A percentile compares a stretch with the other conserved stretches of the same genome.
These are phyloP conservation scores for Pseudochirops corinnae DNA, from an alignment of 2,797 vertebrate species.

Conservation along the genomic window DNA sequence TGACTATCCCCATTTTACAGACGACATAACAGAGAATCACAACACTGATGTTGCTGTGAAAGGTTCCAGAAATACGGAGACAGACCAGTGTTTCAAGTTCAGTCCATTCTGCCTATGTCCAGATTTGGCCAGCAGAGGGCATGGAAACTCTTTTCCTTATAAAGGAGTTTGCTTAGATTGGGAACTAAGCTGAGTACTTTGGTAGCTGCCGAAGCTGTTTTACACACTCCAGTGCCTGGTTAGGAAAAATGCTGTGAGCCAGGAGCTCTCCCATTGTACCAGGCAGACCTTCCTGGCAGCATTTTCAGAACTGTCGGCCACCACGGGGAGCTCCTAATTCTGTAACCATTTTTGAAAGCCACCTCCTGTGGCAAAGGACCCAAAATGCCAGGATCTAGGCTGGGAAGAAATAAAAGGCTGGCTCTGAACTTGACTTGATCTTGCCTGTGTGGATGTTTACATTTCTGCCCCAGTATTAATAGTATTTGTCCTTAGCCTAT, in stretches of 20 bases:
- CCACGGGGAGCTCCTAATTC: neutral
- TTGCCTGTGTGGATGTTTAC: neutral
- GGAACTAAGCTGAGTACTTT: neutral
- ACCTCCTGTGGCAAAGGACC: neutral
- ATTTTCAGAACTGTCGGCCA: rapidly evolving
- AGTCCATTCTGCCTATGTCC: neutral
- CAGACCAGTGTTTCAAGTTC: neutral
- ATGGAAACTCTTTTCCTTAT: slow-evolving; percentile 62
- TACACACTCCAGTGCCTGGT: neutral
- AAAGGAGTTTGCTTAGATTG: slow-evolving; percentile 7
- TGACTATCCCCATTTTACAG: neutral
- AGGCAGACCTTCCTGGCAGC: neutral
- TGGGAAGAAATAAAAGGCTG: slow-evolving; percentile 7
- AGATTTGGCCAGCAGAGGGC: slow-evolving; percentile 77
- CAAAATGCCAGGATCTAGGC: neutral
- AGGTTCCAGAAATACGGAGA: neutral
- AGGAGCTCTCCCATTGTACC: neutral
- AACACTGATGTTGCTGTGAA: rapidly evolving
- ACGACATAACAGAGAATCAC: neutral
- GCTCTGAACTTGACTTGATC: neutral
- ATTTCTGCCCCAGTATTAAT: neutral
- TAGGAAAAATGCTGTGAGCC: neutral
- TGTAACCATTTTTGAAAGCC: neutral
- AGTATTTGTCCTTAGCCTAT: neutral
- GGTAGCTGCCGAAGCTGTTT: neutral